Percentiles rank a stretch among this genome's conserved stretches.
Conservation (phyloP, 2,888 invertebrate species). For the Eupelmus urozonus region DNA sequence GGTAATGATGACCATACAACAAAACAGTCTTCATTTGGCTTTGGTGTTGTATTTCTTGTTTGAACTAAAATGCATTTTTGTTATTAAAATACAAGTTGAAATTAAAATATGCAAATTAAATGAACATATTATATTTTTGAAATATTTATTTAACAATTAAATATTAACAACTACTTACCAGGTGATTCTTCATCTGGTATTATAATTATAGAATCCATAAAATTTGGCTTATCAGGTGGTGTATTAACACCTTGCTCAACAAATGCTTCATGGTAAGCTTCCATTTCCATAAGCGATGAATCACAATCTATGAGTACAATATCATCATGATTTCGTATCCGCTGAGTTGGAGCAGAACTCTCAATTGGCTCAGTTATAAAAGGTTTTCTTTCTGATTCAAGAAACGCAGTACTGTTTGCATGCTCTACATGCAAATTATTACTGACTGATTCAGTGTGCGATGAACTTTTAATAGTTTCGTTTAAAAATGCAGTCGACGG, state of each 20-base stretch:
- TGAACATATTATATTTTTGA: background rate
- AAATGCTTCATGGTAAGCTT: constrained; percentile 27
- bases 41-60: constrained; percentile 10
- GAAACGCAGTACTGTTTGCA: too few species aligned
- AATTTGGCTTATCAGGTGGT: constrained; percentile 35
- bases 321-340: constrained; percentile 34
- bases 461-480: background rate
- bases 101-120: background rate
- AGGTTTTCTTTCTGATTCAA: background rate
- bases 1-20: constrained; percentile 65
- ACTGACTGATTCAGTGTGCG: background rate
- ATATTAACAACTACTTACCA: constrained; percentile 24
- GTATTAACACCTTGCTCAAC: background rate
- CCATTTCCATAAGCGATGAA: constrained; percentile 32
- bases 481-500: background rate
- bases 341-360: background rate
- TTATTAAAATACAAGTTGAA: background rate
- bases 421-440: too few species aligned
- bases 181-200: constrained; percentile 50
- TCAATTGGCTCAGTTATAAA: background rate
- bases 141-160: background rate
- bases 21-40: constrained; percentile 63
- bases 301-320: constrained; percentile 46
- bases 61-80: constrained; percentile 54
- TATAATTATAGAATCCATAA: constrained; percentile 36